phyloP scores from a whole-genome alignment of 2,113 vertebrate genomes.

The Aspiorhynchus laticeps region DNA sequence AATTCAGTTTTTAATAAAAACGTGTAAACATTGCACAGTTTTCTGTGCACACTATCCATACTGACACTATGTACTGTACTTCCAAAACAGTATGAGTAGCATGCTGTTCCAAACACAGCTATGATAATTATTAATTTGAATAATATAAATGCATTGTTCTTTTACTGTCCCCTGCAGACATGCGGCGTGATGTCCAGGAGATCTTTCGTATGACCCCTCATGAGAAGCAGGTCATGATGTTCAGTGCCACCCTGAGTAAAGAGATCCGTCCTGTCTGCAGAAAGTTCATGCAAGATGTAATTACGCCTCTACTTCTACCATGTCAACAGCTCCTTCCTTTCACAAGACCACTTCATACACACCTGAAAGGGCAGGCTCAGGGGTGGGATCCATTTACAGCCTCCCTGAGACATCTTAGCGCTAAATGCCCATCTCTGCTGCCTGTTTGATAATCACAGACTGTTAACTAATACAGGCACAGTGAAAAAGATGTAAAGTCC shows the following conservation, averaged over 20 bases:
- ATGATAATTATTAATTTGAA: background rate
- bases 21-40: background rate
- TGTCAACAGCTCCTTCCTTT: constrained; percentile 64
- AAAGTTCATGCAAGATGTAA: constrained; percentile 92
- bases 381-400: background rate
- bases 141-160: background rate
- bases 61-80: background rate
- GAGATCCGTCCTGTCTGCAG: constrained; percentile 86
- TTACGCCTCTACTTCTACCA: constrained; percentile 74
- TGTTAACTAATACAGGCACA: constrained; percentile 25
- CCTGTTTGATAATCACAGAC: constrained; percentile 17
- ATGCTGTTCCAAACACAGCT: background rate
- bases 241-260: constrained; percentile 86
- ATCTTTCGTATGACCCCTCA: constrained; percentile 87
- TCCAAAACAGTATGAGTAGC: background rate
- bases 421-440: background rate
- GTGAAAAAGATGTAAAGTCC: constrained; percentile 19
- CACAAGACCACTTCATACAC: constrained; percentile 38
- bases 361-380: constrained; percentile 25
- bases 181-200: constrained; percentile 87
- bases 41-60: background rate
- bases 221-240: constrained; percentile 91
- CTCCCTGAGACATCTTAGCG: background rate
- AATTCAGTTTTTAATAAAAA: background rate
- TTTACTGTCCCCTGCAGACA: constrained; percentile 68